Evolutionary conservation across 2,797 vertebrate genomes (phyloP), one percentile per base, ranked within the genome.

Genomic region (Sebastes variabilis): DNA sequence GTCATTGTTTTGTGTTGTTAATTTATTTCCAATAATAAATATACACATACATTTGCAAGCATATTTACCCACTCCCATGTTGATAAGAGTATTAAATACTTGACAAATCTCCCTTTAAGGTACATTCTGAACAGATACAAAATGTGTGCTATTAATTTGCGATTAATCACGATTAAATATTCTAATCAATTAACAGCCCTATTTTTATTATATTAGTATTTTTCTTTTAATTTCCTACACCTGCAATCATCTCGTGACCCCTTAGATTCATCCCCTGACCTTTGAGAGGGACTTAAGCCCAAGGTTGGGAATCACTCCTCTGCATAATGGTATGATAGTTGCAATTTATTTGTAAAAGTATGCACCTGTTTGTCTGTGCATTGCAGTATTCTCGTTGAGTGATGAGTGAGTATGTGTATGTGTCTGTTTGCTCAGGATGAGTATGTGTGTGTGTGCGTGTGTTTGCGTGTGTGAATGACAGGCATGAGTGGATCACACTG

Each of bases 401-500:
- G 58, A 49, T 73, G 32, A 68, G 18, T n/a, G 20, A 55, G 5
- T 56, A 20, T 73, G 80, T 69, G 67, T 81, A 55, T 75, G 71
- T 65, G 62, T 83, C 22, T 84, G 38, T 84, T 80, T 82, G 67
- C 42, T 9, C 6, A 56, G 56, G 66, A 77, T 70, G 80, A 27
- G n/a, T 61, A 4, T 65, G 83, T 71, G 79, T 66, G 70, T 71
- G 56, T 68, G 16, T 77, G 70, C 27, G 62, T 68, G 20, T 67
- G 56, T 69, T 12, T 72, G 73, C 34, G 54, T 71, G 22, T 88
- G 85, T 91, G 91, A 90, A 87, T 91, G 92, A 94, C 92, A 91
- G 89, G 75, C 93, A 91, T 86, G 89, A 94, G 90, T 92, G 87
- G 94, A 95, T 95, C 93, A 90, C 87, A 89, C 93, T 92, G 92